A percentile compares a stretch with the other conserved stretches of the same genome.
Conservation (phyloP, 2,797 vertebrate genomes). For the Myotis daubentonii region DNA sequence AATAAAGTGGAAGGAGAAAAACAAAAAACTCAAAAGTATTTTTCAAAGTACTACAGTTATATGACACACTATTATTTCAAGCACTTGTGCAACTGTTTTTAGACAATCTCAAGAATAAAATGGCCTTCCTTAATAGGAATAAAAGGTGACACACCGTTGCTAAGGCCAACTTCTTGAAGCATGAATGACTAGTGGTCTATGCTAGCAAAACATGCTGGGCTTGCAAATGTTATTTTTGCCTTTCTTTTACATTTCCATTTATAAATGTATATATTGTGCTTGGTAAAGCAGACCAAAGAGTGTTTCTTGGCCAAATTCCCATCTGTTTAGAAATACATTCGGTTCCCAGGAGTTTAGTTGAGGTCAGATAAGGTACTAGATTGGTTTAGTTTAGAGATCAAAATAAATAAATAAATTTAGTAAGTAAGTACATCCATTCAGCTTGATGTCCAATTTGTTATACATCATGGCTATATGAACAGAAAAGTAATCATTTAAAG, state of each 20-base stretch:
- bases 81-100: neutral
- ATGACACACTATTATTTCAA: neutral
- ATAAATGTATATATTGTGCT: slow-evolving; percentile 70
- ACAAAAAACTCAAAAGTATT: neutral
- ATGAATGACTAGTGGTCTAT: neutral
- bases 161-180: slow-evolving; percentile 41
- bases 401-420: slow-evolving; percentile 70
- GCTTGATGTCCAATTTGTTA: slow-evolving; percentile 70
- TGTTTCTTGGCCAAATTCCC: slow-evolving; percentile 51
- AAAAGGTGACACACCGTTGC: neutral
- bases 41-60: neutral
- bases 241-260: slow-evolving; percentile 47
- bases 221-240: slow-evolving; percentile 58
- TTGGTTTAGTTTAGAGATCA: slow-evolving; percentile 59
- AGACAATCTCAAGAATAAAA: slow-evolving; percentile 32
- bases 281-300: slow-evolving; percentile 34
- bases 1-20: neutral
- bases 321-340: slow-evolving; percentile 62
- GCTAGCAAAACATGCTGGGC: slow-evolving; percentile 38
- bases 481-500: slow-evolving; percentile 71
- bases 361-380: slow-evolving; percentile 20
- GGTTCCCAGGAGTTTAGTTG: slow-evolving; percentile 43
- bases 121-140: neutral
- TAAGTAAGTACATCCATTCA: neutral
- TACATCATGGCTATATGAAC: slow-evolving; percentile 73